phyloP scores from a whole-genome alignment of 2,888 invertebrate species.

The Andrena praecox region DNA sequence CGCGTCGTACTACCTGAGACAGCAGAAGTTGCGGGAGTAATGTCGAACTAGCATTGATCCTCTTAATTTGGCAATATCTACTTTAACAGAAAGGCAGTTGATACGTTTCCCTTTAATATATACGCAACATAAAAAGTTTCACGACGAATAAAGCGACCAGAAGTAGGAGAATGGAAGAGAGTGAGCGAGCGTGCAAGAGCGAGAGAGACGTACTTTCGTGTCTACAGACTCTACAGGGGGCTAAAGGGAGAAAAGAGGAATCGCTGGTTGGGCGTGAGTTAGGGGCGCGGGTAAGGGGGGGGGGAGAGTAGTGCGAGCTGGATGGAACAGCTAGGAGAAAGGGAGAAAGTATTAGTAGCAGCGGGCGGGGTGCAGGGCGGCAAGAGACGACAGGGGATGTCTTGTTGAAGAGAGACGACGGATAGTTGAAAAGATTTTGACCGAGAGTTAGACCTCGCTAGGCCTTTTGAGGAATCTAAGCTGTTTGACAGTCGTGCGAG shows the following conservation, averaged over 20 bases:
- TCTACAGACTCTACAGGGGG: background rate
- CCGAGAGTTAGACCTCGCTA: conserved; percentile 12
- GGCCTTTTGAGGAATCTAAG: background rate
- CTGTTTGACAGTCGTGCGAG: background rate
- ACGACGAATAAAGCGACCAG: conserved; percentile 82
- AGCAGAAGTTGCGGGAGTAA: conserved; percentile 21
- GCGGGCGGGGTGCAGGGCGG: conserved; percentile 25
- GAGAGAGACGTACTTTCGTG: conserved; percentile 11
- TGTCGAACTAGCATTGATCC: conserved; percentile 46
- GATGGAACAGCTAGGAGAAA: conserved; percentile 19
- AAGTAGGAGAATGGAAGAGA: conserved; percentile 69
- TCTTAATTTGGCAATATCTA: conserved; percentile 81
- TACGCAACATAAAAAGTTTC: conserved; percentile 83
- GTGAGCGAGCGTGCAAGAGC: conserved; percentile 49
- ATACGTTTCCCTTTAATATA: conserved; percentile 82
- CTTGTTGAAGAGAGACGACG: conserved; percentile 35
- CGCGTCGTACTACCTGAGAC: conserved; percentile 25
- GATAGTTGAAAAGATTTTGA: conserved; percentile 51
- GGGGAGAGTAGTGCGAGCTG: conserved; percentile 39
- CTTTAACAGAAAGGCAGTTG: conserved; percentile 80
- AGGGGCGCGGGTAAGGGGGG: conserved; percentile 44
- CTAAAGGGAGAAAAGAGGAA: conserved; percentile 44
- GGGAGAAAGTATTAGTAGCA: conserved; percentile 31
- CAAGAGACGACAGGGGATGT: conserved; percentile 37
- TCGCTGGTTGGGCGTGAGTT: conserved; percentile 55